Conservation (phyloP, 2,113 vertebrate genomes). For the Cynocephalus volans region DNA sequence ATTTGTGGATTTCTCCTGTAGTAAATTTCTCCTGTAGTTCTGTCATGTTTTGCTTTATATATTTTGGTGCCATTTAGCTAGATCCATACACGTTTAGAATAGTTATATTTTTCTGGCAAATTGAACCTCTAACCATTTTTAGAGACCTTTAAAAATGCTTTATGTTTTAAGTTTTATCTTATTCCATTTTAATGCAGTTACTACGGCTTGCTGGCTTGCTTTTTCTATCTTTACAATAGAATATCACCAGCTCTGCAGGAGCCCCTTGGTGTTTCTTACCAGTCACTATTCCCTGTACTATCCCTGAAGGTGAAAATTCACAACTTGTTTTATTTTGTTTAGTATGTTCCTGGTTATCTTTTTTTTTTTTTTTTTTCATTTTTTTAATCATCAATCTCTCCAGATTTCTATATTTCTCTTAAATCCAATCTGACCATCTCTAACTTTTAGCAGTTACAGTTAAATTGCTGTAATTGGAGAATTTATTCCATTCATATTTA, state of each 20-base stretch:
- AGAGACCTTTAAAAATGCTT: background rate
- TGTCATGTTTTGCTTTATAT: background rate
- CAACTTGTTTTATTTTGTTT: background rate
- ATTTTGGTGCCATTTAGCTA: background rate
- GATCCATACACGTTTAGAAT: background rate
- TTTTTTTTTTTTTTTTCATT: background rate
- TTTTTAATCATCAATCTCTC: background rate
- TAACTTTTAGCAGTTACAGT: background rate
- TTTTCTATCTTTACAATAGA: background rate
- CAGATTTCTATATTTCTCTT: background rate
- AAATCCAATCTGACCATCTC: background rate
- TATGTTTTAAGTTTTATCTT: background rate
- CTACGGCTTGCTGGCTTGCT: background rate
- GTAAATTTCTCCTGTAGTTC: background rate
- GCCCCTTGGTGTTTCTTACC: background rate
- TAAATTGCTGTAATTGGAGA: background rate
- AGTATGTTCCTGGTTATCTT: background rate
- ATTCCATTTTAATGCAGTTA: constrained; percentile 36
- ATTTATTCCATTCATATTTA: background rate
- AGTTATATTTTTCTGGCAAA: background rate
- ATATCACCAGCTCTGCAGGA: background rate
- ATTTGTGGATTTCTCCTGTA: background rate
- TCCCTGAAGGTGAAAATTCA: background rate
- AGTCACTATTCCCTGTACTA: background rate
- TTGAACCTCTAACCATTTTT: background rate